Evolutionary conservation across 2,888 invertebrate genomes (phyloP).

Genomic region (Aphelenchoides bicaudatus): DNA sequence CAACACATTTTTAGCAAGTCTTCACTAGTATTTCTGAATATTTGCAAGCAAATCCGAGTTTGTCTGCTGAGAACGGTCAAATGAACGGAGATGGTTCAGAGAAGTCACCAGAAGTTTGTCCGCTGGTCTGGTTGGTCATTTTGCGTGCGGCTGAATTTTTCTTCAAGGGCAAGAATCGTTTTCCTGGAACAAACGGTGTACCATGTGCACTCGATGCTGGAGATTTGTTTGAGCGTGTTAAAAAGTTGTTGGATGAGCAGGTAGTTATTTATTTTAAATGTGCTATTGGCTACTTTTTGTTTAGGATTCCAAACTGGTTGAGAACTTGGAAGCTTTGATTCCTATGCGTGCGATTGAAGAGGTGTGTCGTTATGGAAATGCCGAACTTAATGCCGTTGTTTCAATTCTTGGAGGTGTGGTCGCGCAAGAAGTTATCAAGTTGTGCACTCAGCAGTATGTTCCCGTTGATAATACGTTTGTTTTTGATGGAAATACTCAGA

Average conservation of each 20-base stretch:
- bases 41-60: neutral
- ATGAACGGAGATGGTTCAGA: neutral
- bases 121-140: slow-evolving; percentile 73
- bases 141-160: slow-evolving; percentile 86
- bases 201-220: slow-evolving; percentile 38
- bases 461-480: slow-evolving; percentile 91
- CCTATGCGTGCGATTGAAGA: slow-evolving; percentile 39
- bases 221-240: slow-evolving; percentile 41
- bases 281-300: slow-evolving; percentile 9
- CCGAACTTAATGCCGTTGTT: slow-evolving; percentile 88
- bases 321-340: slow-evolving; percentile 20
- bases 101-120: slow-evolving; percentile 19
- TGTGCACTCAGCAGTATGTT: slow-evolving; percentile 90
- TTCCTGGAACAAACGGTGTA: slow-evolving; percentile 55
- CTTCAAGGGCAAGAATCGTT: slow-evolving; percentile 74
- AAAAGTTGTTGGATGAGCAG: slow-evolving; percentile 33
- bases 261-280: slow-evolving; percentile 18
- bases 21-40: neutral
- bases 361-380: slow-evolving; percentile 77
- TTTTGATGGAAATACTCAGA: slow-evolving; percentile 71
- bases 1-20: neutral
- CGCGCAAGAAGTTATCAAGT: slow-evolving; percentile 90
- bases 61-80: neutral
- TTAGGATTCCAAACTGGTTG: slow-evolving; percentile 24
- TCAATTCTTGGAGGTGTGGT: slow-evolving; percentile 82